phyloP scores from a whole-genome alignment of 2,888 invertebrate species.

The Strigamia maritima region DNA sequence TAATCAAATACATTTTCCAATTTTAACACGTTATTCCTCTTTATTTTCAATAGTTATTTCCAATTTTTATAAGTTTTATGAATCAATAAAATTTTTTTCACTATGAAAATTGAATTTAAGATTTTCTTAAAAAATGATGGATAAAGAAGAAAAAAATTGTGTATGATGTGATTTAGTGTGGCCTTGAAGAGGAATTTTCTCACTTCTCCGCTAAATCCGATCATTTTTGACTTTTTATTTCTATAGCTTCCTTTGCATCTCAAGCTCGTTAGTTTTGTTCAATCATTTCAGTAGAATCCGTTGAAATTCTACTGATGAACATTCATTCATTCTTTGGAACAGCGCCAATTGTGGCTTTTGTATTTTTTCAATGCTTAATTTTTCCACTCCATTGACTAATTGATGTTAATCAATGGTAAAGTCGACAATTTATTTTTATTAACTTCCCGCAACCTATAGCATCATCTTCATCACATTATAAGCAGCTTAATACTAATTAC shows the following conservation, averaged over 20 bases:
- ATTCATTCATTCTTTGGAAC: constrained; percentile 12
- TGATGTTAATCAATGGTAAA: constrained; percentile 5
- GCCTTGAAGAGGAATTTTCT: neutral
- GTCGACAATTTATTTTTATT: neutral
- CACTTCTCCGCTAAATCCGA: neutral
- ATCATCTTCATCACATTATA: neutral
- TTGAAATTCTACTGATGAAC: constrained; percentile 6
- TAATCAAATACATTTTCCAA: neutral
- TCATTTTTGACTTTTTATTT: constrained; percentile 1
- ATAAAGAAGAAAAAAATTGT: neutral
- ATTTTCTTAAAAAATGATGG: neutral
- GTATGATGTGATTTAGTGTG: neutral
- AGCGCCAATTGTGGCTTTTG: neutral
- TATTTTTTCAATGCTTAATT: constrained; percentile 9
- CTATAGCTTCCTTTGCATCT: neutral
- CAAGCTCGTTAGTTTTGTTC: constrained; percentile 14
- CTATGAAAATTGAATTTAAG: neutral
- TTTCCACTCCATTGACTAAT: constrained; percentile 9
- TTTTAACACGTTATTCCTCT: no score
- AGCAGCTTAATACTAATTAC: no score
- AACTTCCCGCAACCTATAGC: neutral
- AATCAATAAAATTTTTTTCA: neutral
- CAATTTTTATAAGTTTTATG: no score
- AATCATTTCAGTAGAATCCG: constrained; percentile 7
- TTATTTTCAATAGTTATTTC: no score